Percentiles rank a stretch among this genome's conserved stretches.
Evolutionary conservation across 2,888 invertebrate species (phyloP).

Genomic region (Cantharis flavilabris): DNA sequence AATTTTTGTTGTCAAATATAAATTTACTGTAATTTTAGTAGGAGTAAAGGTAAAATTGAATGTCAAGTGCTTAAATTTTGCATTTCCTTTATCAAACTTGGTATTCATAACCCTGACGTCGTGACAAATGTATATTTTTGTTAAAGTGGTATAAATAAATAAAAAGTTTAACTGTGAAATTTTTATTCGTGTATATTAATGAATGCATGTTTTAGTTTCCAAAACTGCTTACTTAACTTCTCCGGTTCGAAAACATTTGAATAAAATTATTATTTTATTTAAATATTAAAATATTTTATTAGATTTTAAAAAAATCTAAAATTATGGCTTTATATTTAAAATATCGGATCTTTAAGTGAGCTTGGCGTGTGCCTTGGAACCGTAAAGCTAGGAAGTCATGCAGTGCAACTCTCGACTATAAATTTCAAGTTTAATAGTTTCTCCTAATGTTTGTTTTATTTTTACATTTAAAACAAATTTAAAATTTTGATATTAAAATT

Average conservation of each 20-base stretch:
- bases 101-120: neutral
- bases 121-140: neutral
- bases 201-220: neutral
- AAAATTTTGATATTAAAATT: neutral
- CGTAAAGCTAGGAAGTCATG: constrained; percentile 21
- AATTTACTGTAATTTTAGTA: constrained; percentile 10
- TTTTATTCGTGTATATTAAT: neutral
- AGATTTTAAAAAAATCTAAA: neutral
- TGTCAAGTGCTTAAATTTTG: constrained; percentile 1
- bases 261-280: neutral
- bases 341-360: constrained; percentile 4
- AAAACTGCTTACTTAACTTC: neutral
- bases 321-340: neutral
- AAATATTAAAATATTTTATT: neutral
- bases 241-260: neutral
- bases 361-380: constrained; percentile 25
- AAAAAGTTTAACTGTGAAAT: neutral
- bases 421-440: constrained; percentile 12
- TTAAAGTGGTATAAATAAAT: no score
- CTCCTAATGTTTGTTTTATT: constrained; percentile 1
- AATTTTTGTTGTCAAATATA: constrained; percentile 7
- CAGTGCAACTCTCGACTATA: constrained; percentile 14
- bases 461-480: neutral
- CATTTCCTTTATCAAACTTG: neutral
- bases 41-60: constrained; percentile 10